Evolutionary conservation across 2,888 invertebrate species (phyloP).

Genomic region (Cyrtodaria siliqua): DNA sequence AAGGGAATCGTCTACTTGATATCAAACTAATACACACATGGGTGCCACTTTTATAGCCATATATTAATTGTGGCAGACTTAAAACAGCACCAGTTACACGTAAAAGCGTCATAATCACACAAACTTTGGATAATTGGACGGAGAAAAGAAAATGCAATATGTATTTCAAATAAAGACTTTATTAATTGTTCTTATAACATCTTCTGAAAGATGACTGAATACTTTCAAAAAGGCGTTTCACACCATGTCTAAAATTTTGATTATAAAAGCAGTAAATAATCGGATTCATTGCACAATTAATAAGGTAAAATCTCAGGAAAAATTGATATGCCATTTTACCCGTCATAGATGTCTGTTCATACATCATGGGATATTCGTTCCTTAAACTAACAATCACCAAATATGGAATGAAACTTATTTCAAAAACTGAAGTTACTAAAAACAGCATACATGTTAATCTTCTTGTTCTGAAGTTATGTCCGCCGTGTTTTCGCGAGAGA

Average conservation of each 20-base stretch:
- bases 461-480: conserved; percentile 50
- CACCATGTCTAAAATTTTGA: conserved; percentile 60
- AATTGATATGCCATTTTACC: conserved; percentile 59
- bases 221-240: conserved; percentile 45
- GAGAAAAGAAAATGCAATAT: too few relatives aligned
- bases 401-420: conserved; percentile 62
- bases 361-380: conserved; percentile 38
- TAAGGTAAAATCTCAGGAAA: conserved; percentile 53
- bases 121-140: too few relatives aligned
- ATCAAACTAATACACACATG: too few relatives aligned
- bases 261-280: conserved; percentile 61
- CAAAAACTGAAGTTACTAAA: conserved; percentile 57
- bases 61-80: too few relatives aligned
- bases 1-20: too few relatives aligned
- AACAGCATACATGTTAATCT: conserved; percentile 59
- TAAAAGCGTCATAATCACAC: too few relatives aligned
- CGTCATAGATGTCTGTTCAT: conserved; percentile 15
- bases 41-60: too few relatives aligned
- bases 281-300: conserved; percentile 63
- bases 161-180: too few relatives aligned
- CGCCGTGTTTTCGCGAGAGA: conserved; percentile 56
- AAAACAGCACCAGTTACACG: too few relatives aligned
- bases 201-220: conserved; percentile 11
- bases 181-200: too few relatives aligned
- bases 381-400: conserved; percentile 48